Conservation (phyloP, 2,797 vertebrate genomes). For the Oreochromis mossambicus region DNA sequence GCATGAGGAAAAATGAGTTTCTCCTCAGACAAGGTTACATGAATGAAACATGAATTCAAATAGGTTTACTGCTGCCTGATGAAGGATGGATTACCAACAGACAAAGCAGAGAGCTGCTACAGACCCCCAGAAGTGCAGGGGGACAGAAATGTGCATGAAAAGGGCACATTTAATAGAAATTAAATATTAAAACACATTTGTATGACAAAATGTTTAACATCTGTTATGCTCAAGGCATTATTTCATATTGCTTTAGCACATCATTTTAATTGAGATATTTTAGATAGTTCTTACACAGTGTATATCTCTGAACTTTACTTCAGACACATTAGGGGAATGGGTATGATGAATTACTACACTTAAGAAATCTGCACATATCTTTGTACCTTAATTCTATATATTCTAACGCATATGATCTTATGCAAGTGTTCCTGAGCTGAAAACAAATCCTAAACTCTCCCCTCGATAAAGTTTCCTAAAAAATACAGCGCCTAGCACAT, state of each 20-base stretch:
- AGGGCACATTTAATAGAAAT: neutral
- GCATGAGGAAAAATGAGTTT: neutral
- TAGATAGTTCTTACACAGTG: neutral
- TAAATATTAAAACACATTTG: accelerated
- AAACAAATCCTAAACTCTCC: neutral
- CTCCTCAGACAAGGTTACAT: conserved; percentile 8
- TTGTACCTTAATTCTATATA: accelerated
- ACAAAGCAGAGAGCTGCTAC: neutral
- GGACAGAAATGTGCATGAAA: neutral
- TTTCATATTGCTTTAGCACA: neutral
- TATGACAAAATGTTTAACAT: neutral
- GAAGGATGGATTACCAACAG: neutral
- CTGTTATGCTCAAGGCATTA: neutral
- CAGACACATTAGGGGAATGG: neutral
- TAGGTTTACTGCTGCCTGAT: neutral
- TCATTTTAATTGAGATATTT: neutral
- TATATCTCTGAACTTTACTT: neutral
- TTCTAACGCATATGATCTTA: neutral
- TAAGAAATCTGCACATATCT: neutral
- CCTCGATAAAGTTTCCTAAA: neutral
- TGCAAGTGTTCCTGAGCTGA: neutral
- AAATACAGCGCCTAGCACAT: neutral
- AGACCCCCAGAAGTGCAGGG: neutral
- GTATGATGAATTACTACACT: neutral
- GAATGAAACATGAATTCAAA: conserved; percentile 1